Evolutionary conservation across 2,113 vertebrate genomes (phyloP).

Genomic region (Platysteira castanea): DNA sequence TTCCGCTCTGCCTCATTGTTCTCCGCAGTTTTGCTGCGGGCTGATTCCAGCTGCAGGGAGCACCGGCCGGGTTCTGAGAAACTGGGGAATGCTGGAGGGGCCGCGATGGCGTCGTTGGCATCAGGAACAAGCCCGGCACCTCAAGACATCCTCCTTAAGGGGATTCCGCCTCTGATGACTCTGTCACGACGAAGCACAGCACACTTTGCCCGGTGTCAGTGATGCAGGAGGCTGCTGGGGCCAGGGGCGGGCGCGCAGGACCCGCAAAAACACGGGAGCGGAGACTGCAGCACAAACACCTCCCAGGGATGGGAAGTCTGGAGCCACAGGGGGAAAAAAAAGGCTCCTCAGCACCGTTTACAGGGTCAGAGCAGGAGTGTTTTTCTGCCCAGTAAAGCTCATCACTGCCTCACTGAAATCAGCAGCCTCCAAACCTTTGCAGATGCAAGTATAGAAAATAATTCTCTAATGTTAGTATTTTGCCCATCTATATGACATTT

Average conservation of each 20-base stretch:
- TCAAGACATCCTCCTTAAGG: not conserved
- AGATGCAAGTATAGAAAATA: not conserved
- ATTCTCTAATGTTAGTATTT: not conserved
- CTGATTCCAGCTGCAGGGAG: not conserved
- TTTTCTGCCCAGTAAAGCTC: not conserved
- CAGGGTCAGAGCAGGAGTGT: not conserved
- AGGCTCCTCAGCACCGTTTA: not conserved
- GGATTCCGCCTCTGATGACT: rapidly evolving
- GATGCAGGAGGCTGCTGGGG: not conserved
- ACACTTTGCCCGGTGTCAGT: rapidly evolving
- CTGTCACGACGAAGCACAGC: rapidly evolving
- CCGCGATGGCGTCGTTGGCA: rapidly evolving
- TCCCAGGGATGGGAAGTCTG: not conserved
- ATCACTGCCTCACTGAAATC: not conserved
- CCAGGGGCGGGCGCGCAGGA: rapidly evolving
- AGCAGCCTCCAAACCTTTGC: not conserved
- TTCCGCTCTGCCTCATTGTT: not conserved
- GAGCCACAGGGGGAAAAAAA: not conserved
- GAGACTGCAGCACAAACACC: rapidly evolving
- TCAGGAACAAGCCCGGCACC: rapidly evolving
- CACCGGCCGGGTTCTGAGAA: not conserved
- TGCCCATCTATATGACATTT: not conserved
- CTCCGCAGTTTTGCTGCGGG: rapidly evolving
- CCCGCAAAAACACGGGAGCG: rapidly evolving
- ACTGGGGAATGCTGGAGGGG: rapidly evolving